Base-by-base conservation (phyloP, 2,113 vertebrate genomes). In the Danionella cerebrum region DNA sequence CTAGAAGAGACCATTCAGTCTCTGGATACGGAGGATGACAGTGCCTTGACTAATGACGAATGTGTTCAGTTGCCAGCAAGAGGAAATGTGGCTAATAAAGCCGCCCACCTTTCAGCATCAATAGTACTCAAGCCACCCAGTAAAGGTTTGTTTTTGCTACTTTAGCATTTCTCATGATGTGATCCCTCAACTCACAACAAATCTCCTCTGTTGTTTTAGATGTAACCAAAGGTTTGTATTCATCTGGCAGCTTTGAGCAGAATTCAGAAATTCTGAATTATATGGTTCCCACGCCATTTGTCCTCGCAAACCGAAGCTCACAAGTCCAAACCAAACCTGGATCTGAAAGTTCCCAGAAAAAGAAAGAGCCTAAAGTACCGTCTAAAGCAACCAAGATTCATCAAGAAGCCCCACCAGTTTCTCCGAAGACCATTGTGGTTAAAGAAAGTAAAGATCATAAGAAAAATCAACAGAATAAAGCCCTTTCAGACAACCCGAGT, bases 1-100 rank as follows among this genome's bases (percentile, higher is more conserved):
- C 79, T 98, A 69, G 94, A 98, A 75, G 91, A 96, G 78, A 96
- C 95, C 1, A 93, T 98, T 3, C 90, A 94, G 73, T 92, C 93
- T 0, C 65, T 97, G 79, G 94, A 96, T 12, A 79, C 83, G 0
- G 93, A 95, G 52, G 89, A 87, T 2, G 92, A 96, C 68, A 91
- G 90, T 0, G 86, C 89, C 29, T 71, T 91, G 63, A 92, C 93
- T 19, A 86, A 86, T 0, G 87, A 92, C 0, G 86, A 92, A 51
- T 73, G 67, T 7, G 79, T 86, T 45, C 76, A 76, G 14, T 69
- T 77, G 14, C 69, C 78, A 2, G 16, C 18, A 4, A 47, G 44
- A 10, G 75, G 80, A 8, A 83, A 65, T 72, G 33, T 84, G 13
- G 71, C 75, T 8, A 65, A 50, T 54, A 80, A 81, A 78, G 55